Base-by-base conservation (phyloP, 2,797 vertebrate species). In the Pipistrellus pipistrellus region DNA sequence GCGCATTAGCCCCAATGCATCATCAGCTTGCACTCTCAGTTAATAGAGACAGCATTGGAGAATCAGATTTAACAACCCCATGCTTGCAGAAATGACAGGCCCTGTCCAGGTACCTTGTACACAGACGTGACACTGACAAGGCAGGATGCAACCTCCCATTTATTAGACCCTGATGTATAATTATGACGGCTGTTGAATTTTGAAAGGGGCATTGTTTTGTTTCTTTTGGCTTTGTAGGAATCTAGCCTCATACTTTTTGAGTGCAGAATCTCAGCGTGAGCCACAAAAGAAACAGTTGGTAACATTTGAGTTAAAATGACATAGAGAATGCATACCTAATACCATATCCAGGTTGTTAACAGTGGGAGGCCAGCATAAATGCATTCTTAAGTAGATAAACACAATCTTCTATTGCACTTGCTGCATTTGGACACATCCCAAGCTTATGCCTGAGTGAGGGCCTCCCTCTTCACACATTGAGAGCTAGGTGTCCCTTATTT, bases 1-100 rank as follows among this genome's bases (percentile, higher is more conserved):
- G 96, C 93, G 88, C 93, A 97, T 96, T 92, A 97, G 93, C 90
- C 72, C 95, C 76, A 48, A n/a, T 93, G 94, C 66, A 86, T 48
- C 73, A 32, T 93, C 91, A 96, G 92, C 11, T 32, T 88, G 92
- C 3, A 77, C 66, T 93, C 88, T 93, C 83, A 62, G 87, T 92
- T 93, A 94, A 91, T 94, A 95, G 91, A 85, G 30, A 75, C 18
- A 48, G 25, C 53, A 18, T 2, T 53, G 69, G 78, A 88, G 53
- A 87, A 84, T 57, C 0, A 2, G 55, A 94, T 68, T 88, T 84
- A 91, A 81, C 18, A 89, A 84, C 30, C 25, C 59, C 41, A 18
- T 32, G 35, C 72, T 88, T 69, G 38, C 59, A 77, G n/a, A 83
- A 95, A 91, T 75, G 53, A 30, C 21, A 59, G 53, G 21, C 32